phyloP scores from a whole-genome alignment of 2,888 invertebrate species.

The Galerucella nymphaeae region DNA sequence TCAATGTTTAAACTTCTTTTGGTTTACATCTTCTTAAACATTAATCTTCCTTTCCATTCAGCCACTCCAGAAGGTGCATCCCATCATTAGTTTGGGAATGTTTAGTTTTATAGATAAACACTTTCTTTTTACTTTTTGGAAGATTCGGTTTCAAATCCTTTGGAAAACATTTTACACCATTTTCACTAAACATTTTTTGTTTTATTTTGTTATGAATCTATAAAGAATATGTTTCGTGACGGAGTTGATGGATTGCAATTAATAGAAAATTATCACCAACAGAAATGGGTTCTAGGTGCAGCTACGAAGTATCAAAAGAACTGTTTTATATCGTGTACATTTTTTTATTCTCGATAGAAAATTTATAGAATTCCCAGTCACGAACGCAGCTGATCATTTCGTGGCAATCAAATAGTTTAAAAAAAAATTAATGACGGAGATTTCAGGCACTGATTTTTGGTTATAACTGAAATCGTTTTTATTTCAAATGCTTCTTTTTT shows the following conservation, averaged over 20 bases:
- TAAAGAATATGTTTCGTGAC: conserved; percentile 2
- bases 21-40: no score
- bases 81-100: no score
- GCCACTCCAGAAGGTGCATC: no score
- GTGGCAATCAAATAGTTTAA: conserved; percentile 19
- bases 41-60: no score
- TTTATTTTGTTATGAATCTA: background rate
- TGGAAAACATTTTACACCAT: no score
- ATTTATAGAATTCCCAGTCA: conserved; percentile 29
- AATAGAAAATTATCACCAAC: conserved; percentile 22
- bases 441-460: conserved; percentile 16
- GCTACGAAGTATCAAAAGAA: conserved; percentile 25
- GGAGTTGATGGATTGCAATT: conserved; percentile 16
- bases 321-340: conserved; percentile 20
- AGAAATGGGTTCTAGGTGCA: conserved; percentile 23
- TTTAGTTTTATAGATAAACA: no score
- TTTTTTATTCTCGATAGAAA: conserved; percentile 16
- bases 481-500: background rate
- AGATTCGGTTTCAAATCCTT: no score
- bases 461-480: conserved; percentile 11
- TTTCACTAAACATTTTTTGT: background rate
- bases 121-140: no score
- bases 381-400: conserved; percentile 28
- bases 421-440: conserved; percentile 24
- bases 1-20: no score